Base-by-base conservation (phyloP, 1,140 invertebrate species). In the Tyrophagus putrescentiae region DNA sequence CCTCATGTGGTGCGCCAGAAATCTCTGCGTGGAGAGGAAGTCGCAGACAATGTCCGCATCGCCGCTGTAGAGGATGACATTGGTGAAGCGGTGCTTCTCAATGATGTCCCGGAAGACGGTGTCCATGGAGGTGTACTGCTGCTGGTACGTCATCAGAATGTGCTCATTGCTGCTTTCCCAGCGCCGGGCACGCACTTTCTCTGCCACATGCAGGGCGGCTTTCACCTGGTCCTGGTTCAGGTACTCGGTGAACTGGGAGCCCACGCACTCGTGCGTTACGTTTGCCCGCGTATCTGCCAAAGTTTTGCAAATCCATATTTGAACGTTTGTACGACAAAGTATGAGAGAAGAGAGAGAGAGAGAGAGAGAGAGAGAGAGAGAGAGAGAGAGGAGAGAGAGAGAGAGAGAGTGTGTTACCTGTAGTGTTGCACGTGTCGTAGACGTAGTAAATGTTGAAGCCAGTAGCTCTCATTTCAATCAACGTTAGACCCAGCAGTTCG, bases 1-100 rank as follows among this genome's bases (percentile, higher is more conserved):
- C 18, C 63, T 58, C 4, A 75, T 67, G 32, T 66, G 62, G 21
- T 76, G 11, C 23, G 9, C 70, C 9, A 72, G 67, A 67, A 76
- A 77, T 73, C 74, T 75, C 64, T 76, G 69, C 62, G 75, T 73
- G 44, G 74, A 73, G 3, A 77, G 66, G 60, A 75, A 78, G 64
- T 78, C 78, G 66, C 77, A 78, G 1, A 74, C 76, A 75, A 78
- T 76, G 63, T 78, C 77, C 29, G 75, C 70, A 67, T 79, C 77
- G 6, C 77, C 78, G 66, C 78, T 78, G 68, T 79, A 79, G 13
- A 79, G 67, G 29, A 33, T 27, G 52, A 54, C 25, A 32, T 32
- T 54, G 6, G 6, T 54, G 29, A 21, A 9, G 11, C 11, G 21
- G 45, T 50, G 18, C 18, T 50, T 50, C 18, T 18, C 18, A 7